Percentiles rank a stretch among this genome's conserved stretches.
These are phyloP conservation scores for Andrena fulva DNA, from an alignment of 2,888 invertebrate species.

Conservation along the genomic window DNA sequence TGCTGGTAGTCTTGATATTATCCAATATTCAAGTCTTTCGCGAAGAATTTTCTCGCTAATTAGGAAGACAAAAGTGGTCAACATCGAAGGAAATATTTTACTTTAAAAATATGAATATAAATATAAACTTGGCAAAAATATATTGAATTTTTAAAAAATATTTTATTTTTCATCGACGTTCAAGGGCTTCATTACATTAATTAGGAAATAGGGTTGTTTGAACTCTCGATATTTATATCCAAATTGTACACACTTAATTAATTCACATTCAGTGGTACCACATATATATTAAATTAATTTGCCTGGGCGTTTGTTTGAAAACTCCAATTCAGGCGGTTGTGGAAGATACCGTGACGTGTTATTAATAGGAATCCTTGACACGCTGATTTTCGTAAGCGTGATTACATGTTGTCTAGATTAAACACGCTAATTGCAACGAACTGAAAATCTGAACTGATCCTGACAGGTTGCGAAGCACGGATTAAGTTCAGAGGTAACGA, in stretches of 20 bases:
- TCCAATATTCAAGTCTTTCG: not conserved
- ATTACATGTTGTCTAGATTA: conserved; percentile 17
- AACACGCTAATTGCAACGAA: conserved; percentile 21
- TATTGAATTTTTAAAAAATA: too few relatives aligned
- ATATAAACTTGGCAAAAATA: too few relatives aligned
- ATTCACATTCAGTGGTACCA: too few relatives aligned
- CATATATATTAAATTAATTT: not conserved
- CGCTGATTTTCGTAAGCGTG: not conserved
- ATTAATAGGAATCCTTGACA: conserved; percentile 13
- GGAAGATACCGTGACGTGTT: not conserved
- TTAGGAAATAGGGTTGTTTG: not conserved
- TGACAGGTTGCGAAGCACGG: not conserved
- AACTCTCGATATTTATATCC: not conserved
- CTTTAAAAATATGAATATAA: too few relatives aligned
- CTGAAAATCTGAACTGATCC: conserved; percentile 17
- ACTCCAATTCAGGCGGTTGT: not conserved
- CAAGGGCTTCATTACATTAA: not conserved
- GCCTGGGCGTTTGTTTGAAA: not conserved
- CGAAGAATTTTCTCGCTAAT: too few relatives aligned
- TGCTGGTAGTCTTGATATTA: not conserved
- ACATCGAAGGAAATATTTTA: too few relatives aligned
- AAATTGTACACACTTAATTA: not conserved
- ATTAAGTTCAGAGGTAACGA: conserved; percentile 1
- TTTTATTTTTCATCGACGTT: not conserved
- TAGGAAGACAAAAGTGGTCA: too few relatives aligned